phyloP scores from a whole-genome alignment of 2,888 invertebrate species.

The Ramazzottius varieornatus region DNA sequence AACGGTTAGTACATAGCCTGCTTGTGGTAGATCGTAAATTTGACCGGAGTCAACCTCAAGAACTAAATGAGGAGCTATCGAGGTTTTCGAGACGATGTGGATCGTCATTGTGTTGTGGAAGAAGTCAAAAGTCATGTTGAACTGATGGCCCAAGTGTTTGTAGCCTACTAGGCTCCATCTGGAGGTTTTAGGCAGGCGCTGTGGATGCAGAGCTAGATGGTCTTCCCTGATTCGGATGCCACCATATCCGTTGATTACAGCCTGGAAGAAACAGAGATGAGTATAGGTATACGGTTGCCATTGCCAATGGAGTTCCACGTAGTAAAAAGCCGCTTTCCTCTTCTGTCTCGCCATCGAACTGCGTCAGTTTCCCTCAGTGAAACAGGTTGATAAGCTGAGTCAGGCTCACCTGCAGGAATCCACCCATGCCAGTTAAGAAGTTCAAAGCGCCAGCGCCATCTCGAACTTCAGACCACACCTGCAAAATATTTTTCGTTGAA shows the following conservation, averaged over 20 bases:
- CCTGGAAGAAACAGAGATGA: neutral
- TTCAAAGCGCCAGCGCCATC: constrained; percentile 21
- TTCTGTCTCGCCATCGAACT: too few species aligned
- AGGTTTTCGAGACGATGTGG: neutral
- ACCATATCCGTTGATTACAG: constrained; percentile 19
- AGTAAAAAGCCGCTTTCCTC: too few species aligned
- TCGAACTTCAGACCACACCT: constrained; percentile 24
- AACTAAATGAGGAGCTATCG: neutral
- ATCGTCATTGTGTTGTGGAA: neutral
- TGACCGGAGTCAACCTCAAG: neutral
- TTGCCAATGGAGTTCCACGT: neutral
- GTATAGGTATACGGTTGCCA: neutral
- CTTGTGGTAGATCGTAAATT: neutral
- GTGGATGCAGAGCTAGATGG: constrained; percentile 12
- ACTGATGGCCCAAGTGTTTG: constrained; percentile 15
- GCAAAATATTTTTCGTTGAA: too few species aligned
- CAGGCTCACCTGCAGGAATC: constrained; percentile 20
- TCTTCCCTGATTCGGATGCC: constrained; percentile 18
- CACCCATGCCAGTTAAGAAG: constrained; percentile 26
- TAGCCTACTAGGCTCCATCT: constrained; percentile 16
- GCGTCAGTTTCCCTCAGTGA: too few species aligned
- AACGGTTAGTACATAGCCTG: too few species aligned
- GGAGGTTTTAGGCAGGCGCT: constrained; percentile 15
- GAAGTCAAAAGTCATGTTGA: constrained; percentile 12
- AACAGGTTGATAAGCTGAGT: too few species aligned